Percentiles rank a stretch among this genome's conserved stretches.
phyloP scores from a whole-genome alignment of 1,140 invertebrate species.

The Octopus sinensis region DNA sequence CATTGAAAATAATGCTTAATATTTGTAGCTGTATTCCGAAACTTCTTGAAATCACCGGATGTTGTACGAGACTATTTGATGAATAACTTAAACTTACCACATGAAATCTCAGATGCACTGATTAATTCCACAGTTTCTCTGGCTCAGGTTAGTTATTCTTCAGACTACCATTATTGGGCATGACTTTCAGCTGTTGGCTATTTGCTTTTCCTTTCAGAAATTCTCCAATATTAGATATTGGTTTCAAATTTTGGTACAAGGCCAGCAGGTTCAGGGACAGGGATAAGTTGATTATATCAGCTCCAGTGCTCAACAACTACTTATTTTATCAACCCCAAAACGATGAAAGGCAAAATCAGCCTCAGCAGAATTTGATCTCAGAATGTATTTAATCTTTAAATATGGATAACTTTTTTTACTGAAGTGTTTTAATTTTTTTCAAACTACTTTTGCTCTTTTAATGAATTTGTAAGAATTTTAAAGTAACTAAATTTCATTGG shows the following conservation, averaged over 20 bases:
- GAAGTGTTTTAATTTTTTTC: too few relatives aligned
- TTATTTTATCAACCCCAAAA: not conserved
- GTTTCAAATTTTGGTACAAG: not conserved
- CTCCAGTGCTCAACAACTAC: not conserved
- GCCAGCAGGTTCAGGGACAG: not conserved
- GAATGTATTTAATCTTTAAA: too few relatives aligned
- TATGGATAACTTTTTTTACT: too few relatives aligned
- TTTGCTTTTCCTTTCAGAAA: not conserved
- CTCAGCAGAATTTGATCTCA: too few relatives aligned
- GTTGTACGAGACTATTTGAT: not conserved
- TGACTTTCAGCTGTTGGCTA: not conserved
- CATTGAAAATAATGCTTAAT: too few relatives aligned
- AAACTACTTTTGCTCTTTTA: too few relatives aligned
- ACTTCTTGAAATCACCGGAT: constrained; percentile 5
- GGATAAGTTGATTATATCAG: not conserved
- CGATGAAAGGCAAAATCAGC: too few relatives aligned
- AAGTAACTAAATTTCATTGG: too few relatives aligned
- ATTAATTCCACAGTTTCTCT: not conserved
- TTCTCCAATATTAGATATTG: not conserved
- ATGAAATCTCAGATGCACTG: not conserved
- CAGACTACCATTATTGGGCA: too few relatives aligned
- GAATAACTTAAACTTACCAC: not conserved
- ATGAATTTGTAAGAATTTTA: too few relatives aligned
- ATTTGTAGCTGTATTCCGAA: not conserved
- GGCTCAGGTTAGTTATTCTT: not conserved